These are phyloP conservation scores for Diarsia dahlii DNA, from an alignment of 2,888 invertebrate genomes.

Conservation along the genomic window DNA sequence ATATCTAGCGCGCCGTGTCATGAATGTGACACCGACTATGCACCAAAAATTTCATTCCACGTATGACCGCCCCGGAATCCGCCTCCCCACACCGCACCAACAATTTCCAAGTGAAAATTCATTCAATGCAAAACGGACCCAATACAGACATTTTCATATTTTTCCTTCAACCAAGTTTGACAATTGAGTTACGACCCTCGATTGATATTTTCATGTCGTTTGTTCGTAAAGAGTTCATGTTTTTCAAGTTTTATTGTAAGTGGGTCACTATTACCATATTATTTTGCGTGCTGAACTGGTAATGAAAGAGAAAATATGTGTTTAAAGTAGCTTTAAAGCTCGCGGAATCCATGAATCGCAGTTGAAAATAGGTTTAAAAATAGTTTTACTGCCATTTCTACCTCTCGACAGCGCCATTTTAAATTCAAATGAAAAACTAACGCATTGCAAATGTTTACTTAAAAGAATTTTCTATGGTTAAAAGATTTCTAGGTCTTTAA, in stretches of 20 bases:
- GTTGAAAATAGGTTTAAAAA: constrained; percentile 12
- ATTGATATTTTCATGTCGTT: constrained; percentile 53
- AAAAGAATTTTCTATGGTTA: constrained; percentile 15
- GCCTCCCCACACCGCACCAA: constrained; percentile 23
- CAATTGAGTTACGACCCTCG: constrained; percentile 43
- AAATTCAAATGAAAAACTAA: constrained; percentile 13
- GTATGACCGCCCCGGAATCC: constrained; percentile 56
- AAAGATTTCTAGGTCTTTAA: constrained; percentile 19
- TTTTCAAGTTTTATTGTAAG: constrained; percentile 48
- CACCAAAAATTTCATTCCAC: constrained; percentile 63
- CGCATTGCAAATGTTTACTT: not conserved
- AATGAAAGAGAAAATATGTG: constrained; percentile 36
- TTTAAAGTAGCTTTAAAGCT: constrained; percentile 12
- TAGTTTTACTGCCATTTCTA: not conserved
- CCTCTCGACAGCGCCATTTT: constrained; percentile 1
- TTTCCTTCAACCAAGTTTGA: constrained; percentile 46
- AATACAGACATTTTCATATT: constrained; percentile 52
- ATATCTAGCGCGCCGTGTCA: constrained; percentile 42
- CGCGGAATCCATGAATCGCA: constrained; percentile 12
- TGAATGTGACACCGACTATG: constrained; percentile 58
- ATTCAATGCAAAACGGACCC: constrained; percentile 53
- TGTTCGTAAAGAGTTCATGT: constrained; percentile 44
- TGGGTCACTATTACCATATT: constrained; percentile 56
- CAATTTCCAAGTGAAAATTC: constrained; percentile 52
- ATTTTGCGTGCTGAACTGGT: constrained; percentile 37